A percentile compares a stretch with the other conserved stretches of the same genome.
Evolutionary conservation across 2,888 invertebrate species (phyloP).

Genomic region (Monopis laevigella): DNA sequence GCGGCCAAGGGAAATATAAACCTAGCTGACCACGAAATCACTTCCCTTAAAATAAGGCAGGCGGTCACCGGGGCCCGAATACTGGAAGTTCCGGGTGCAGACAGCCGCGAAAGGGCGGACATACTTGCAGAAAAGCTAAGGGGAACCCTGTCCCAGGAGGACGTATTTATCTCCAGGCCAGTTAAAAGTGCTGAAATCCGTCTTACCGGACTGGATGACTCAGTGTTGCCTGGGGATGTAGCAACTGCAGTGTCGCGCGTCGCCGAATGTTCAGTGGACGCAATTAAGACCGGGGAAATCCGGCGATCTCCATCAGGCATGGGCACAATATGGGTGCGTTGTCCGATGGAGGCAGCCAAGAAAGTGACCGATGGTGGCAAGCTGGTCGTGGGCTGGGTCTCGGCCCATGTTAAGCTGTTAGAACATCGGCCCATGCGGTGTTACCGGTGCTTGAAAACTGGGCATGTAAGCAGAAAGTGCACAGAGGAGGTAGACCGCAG

Average conservation of each 20-base stretch:
- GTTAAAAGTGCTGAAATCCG: slow-evolving; percentile 6
- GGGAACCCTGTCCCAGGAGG: background rate
- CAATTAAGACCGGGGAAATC: background rate
- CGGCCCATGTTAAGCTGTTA: slow-evolving; percentile 1
- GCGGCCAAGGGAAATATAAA: slow-evolving; percentile 14
- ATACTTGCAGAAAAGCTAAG: slow-evolving; percentile 15
- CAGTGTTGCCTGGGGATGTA: background rate
- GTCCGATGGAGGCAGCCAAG: slow-evolving; percentile 9
- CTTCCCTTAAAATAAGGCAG: background rate
- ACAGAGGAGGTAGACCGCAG: slow-evolving; percentile 5
- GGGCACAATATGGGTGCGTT: slow-evolving; percentile 3
- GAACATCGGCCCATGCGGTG: slow-evolving; percentile 2
- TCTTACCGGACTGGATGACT: slow-evolving; percentile 8
- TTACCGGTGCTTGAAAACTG: slow-evolving; percentile 3
- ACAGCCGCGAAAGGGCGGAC: slow-evolving; percentile 15
- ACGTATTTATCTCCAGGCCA: slow-evolving; percentile 2
- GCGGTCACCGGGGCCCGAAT: slow-evolving; percentile 15
- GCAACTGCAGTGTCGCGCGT: background rate
- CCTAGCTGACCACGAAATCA: slow-evolving; percentile 8
- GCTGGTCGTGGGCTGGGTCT: slow-evolving; percentile 9
- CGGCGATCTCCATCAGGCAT: background rate
- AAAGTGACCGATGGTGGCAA: background rate
- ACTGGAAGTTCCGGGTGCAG: slow-evolving; percentile 14
- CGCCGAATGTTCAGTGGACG: background rate
- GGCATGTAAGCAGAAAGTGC: slow-evolving; percentile 1